A percentile compares a stretch with the other conserved stretches of the same genome.
Conservation (phyloP, 2,888 invertebrate species). For the Drosophila borealis region DNA sequence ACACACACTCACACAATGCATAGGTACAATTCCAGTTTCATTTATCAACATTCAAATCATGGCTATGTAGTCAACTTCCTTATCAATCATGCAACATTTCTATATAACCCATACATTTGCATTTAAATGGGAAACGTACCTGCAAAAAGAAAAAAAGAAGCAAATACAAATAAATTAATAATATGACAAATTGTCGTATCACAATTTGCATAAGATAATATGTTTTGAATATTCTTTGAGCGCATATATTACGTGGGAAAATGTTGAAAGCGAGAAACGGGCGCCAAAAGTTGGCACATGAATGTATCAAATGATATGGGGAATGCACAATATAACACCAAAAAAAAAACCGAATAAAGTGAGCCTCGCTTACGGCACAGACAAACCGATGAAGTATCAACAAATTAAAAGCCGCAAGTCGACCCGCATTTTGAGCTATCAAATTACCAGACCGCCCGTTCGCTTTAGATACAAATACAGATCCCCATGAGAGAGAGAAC, state of each 20-base stretch:
- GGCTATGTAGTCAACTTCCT: conserved; percentile 52
- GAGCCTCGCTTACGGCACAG: conserved; percentile 13
- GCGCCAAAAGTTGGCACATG: conserved; percentile 56
- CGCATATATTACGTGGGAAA: conserved; percentile 60
- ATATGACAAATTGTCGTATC: conserved; percentile 38
- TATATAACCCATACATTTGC: conserved; percentile 42
- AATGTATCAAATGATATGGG: conserved; percentile 54
- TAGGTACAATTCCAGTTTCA: conserved; percentile 22
- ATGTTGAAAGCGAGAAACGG: conserved; percentile 27
- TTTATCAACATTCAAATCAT: conserved; percentile 50
- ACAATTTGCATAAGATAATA: conserved; percentile 51
- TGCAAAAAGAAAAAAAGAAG: conserved; percentile 37
- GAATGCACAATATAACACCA: conserved; percentile 5
- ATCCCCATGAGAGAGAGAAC: background rate
- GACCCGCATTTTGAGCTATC: conserved; percentile 66
- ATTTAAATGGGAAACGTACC: conserved; percentile 58
- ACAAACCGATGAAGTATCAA: conserved; percentile 40
- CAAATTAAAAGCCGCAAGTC: conserved; percentile 65
- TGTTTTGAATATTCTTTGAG: conserved; percentile 12
- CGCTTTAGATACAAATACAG: background rate
- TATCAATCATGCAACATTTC: conserved; percentile 66
- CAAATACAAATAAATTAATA: conserved; percentile 38
- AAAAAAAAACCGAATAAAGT: conserved; percentile 5
- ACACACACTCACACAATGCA: background rate
- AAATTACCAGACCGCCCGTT: conserved; percentile 54